phyloP scores from a whole-genome alignment of 2,113 vertebrate genomes.

The Scopus umbretta region DNA sequence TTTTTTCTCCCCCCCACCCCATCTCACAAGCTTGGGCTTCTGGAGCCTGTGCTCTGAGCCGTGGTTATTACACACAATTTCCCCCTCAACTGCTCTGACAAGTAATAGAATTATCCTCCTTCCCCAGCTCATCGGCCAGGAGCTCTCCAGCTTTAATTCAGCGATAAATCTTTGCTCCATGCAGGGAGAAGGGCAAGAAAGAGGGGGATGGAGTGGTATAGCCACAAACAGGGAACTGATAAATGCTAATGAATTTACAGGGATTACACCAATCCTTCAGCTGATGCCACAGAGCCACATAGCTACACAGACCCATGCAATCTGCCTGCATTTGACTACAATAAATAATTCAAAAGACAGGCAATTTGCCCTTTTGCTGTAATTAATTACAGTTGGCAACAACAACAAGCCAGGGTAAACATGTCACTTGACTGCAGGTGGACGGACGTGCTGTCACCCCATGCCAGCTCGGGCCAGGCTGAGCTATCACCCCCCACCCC shows the following conservation, averaged over 20 bases:
- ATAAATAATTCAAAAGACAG: not conserved
- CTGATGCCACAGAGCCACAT: not conserved
- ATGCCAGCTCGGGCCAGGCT: not conserved
- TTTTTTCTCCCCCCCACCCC: accelerated
- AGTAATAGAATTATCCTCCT: slow-evolving; percentile 45
- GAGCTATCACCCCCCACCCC: not conserved
- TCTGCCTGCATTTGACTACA: not conserved
- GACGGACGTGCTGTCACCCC: accelerated
- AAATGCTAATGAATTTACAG: slow-evolving; percentile 42
- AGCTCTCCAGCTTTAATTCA: not conserved
- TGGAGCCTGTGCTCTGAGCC: not conserved
- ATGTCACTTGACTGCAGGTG: not conserved
- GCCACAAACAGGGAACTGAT: not conserved
- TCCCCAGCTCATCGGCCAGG: not conserved
- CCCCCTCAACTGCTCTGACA: not conserved
- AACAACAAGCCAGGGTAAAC: not conserved
- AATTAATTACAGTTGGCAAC: not conserved
- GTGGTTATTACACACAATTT: not conserved
- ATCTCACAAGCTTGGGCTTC: not conserved
- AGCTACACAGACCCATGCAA: not conserved
- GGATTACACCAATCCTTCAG: slow-evolving; percentile 5
- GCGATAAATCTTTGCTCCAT: not conserved
- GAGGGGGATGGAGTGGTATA: not conserved
- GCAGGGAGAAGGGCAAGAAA: not conserved
- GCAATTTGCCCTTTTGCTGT: not conserved